These are phyloP conservation scores for Mycetomoellerius zeteki DNA, from an alignment of 1,140 invertebrate genomes.

Conservation along the genomic window DNA sequence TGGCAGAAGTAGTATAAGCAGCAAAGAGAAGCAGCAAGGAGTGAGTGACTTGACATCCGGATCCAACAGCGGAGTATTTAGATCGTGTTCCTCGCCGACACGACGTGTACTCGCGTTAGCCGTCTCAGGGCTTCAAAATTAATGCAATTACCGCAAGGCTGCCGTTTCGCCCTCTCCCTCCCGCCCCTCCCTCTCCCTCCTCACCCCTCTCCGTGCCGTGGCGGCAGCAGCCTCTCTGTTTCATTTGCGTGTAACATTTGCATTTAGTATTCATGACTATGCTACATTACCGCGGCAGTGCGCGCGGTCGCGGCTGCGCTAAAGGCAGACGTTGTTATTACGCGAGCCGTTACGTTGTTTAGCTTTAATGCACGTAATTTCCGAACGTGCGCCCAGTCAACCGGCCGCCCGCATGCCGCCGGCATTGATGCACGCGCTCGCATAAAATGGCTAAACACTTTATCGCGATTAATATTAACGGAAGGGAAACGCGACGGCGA, in stretches of 20 bases:
- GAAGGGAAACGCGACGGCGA: neutral
- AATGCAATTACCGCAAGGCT: conserved; percentile 61
- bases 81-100: conserved; percentile 49
- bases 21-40: neutral
- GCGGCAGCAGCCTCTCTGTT: conserved; percentile 32
- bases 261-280: conserved; percentile 36
- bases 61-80: conserved; percentile 48
- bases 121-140: conserved; percentile 61
- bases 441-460: conserved; percentile 34
- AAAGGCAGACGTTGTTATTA: conserved; percentile 47
- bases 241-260: conserved; percentile 60
- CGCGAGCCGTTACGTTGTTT: conserved; percentile 60
- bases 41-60: conserved; percentile 35
- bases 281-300: conserved; percentile 26
- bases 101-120: conserved; percentile 58
- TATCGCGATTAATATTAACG: conserved; percentile 59
- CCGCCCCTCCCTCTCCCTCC: neutral
- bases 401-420: neutral
- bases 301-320: conserved; percentile 30
- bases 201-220: too few relatives aligned
- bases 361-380: conserved; percentile 63
- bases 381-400: conserved; percentile 12
- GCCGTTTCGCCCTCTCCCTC: conserved; percentile 12
- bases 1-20: neutral
- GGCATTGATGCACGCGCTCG: conserved; percentile 1